phyloP scores from a whole-genome alignment of 2,888 invertebrate species.

The Eristalinus sepulchralis region DNA sequence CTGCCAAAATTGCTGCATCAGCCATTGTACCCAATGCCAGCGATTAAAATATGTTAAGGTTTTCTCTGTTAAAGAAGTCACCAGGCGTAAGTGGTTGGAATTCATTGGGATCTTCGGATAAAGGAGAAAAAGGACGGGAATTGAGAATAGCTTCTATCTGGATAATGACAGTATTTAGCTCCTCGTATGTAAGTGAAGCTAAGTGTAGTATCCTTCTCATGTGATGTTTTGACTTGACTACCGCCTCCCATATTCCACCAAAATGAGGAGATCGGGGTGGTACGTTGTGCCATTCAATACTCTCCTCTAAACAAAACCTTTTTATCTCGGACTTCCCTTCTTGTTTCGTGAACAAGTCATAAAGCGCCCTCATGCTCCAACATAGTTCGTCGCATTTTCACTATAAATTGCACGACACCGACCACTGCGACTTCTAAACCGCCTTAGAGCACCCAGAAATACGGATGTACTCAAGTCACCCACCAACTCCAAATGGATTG shows the following conservation, averaged over 20 bases:
- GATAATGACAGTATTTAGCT: neutral
- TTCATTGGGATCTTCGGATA: slow-evolving; percentile 25
- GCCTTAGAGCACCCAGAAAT: neutral
- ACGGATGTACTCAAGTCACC: neutral
- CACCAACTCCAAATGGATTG: slow-evolving; percentile 13
- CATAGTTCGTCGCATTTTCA: neutral
- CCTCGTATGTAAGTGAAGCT: slow-evolving; percentile 12
- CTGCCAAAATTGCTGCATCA: slow-evolving; percentile 19
- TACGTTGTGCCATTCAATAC: too few species aligned
- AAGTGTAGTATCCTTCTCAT: neutral
- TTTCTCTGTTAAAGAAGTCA: slow-evolving; percentile 19
- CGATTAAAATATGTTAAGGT: slow-evolving; percentile 7
- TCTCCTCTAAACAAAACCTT: too few species aligned
- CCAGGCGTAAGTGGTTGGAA: slow-evolving; percentile 32
- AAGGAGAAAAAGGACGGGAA: slow-evolving; percentile 14
- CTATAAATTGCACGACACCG: neutral
- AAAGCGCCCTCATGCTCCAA: neutral
- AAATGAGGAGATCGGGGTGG: neutral
- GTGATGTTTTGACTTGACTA: neutral
- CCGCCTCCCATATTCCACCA: slow-evolving; percentile 9
- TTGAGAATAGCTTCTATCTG: slow-evolving; percentile 16
- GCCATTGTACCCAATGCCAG: slow-evolving; percentile 23
- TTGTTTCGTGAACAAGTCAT: neutral
- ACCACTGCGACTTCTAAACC: neutral
- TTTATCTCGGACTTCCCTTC: too few species aligned